A percentile compares a stretch with the other conserved stretches of the same genome.
Evolutionary conservation across 2,888 invertebrate species (phyloP).

Genomic region (Leucozona laternaria): DNA sequence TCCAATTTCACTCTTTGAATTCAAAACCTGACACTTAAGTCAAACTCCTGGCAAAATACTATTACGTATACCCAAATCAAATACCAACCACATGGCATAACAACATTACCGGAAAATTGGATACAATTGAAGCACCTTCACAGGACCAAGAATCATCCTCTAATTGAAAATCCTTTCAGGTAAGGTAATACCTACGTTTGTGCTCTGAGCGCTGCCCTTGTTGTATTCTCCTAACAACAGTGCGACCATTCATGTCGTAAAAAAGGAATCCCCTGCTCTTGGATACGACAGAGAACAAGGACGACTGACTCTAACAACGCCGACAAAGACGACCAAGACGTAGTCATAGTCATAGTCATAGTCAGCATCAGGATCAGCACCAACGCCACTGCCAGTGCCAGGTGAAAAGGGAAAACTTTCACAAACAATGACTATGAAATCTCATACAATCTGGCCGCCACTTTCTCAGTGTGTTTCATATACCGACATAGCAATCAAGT

Average conservation of each 20-base stretch:
- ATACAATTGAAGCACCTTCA: slow-evolving; percentile 71
- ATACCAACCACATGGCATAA: slow-evolving; percentile 60
- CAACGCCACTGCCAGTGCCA: not conserved
- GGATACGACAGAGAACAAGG: not conserved
- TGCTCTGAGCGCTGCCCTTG: slow-evolving; percentile 10
- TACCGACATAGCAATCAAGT: slow-evolving; percentile 68
- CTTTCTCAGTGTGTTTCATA: slow-evolving; percentile 65
- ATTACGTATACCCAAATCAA: slow-evolving; percentile 62
- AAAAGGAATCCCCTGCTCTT: slow-evolving; percentile 29
- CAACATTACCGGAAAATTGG: slow-evolving; percentile 70
- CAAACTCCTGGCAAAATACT: slow-evolving; percentile 48
- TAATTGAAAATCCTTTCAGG: slow-evolving; percentile 75
- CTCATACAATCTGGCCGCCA: slow-evolving; percentile 66
- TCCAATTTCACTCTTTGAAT: slow-evolving; percentile 49
- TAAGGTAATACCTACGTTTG: slow-evolving; percentile 41
- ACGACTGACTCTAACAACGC: not conserved
- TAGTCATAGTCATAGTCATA: not conserved
- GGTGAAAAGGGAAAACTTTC: slow-evolving; percentile 42
- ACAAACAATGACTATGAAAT: slow-evolving; percentile 67
- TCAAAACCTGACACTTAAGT: slow-evolving; percentile 54
- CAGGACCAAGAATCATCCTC: slow-evolving; percentile 71
- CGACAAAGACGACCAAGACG: not conserved
- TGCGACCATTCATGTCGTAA: slow-evolving; percentile 67
- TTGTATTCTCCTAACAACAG: slow-evolving; percentile 60
- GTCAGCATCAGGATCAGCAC: not conserved